Conservation (phyloP, 1,140 invertebrate genomes). For the Zaprionus nigranus region DNA sequence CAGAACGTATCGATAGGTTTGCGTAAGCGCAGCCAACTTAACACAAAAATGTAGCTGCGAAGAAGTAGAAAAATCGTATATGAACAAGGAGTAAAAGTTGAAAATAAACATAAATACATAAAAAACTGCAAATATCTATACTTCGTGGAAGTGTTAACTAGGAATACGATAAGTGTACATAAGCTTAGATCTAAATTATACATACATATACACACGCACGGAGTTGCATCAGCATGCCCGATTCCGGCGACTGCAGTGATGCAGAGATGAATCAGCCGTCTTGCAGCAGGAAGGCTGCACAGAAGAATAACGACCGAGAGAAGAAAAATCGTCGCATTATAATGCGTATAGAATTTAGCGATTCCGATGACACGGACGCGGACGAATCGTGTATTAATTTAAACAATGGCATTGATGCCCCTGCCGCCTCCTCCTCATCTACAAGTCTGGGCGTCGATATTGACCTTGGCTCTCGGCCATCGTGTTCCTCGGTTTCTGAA, state of each 20-base stretch:
- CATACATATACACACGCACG: conserved; percentile 49
- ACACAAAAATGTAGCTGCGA: conserved; percentile 45
- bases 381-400: conserved; percentile 37
- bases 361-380: conserved; percentile 64
- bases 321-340: conserved; percentile 76
- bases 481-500: conserved; percentile 34
- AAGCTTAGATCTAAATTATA: conserved; percentile 1
- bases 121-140: conserved; percentile 2
- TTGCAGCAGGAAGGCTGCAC: conserved; percentile 50
- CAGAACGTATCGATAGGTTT: conserved; percentile 43
- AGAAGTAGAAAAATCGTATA: conserved; percentile 57
- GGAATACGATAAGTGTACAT: conserved; percentile 16
- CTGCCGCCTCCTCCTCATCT: conserved; percentile 16
- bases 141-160: conserved; percentile 5
- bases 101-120: conserved; percentile 49
- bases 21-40: conserved; percentile 55
- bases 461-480: conserved; percentile 48
- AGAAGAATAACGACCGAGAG: conserved; percentile 34
- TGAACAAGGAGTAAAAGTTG: conserved; percentile 49
- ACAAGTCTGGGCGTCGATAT: conserved; percentile 8
- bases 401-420: conserved; percentile 47
- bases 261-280: conserved; percentile 67
- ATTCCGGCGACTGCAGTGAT: conserved; percentile 66
- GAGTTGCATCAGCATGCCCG: conserved; percentile 78
- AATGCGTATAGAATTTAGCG: conserved; percentile 83